A percentile compares a stretch with the other conserved stretches of the same genome.
These are phyloP conservation scores for Hapalemur alaotrensis DNA, from an alignment of 2,797 vertebrate species.

Conservation along the genomic window DNA sequence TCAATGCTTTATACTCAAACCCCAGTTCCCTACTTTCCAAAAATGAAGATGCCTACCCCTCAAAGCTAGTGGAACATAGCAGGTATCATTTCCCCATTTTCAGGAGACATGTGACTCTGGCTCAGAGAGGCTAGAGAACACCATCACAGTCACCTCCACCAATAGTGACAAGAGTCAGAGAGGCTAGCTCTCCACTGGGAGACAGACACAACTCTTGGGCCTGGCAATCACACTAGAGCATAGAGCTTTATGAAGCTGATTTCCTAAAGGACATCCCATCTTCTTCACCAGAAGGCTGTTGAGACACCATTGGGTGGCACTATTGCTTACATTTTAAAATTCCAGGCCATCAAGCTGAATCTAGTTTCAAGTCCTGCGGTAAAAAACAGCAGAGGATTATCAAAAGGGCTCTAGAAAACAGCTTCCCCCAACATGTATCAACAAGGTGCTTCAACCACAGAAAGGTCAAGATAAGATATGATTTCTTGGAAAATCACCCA, in stretches of 20 bases:
- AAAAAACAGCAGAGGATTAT: constrained; percentile 14
- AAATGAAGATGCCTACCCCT: neutral
- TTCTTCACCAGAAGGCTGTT: neutral
- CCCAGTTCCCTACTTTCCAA: neutral
- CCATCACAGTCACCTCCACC: neutral
- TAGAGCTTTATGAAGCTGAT: neutral
- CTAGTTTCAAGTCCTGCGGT: neutral
- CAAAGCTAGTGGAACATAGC: neutral
- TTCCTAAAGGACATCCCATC: neutral
- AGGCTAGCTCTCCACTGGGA: neutral
- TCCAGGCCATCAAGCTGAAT: neutral
- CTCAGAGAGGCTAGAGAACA: neutral
- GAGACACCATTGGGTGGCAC: constrained; percentile 26
- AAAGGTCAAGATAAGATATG: neutral
- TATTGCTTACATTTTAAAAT: constrained; percentile 56
- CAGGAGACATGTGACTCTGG: neutral
- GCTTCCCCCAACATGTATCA: neutral
- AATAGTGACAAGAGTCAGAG: neutral
- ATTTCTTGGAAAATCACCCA: constrained; percentile 43
- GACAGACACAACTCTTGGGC: neutral
- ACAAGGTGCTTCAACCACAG: neutral
- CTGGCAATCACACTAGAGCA: neutral
- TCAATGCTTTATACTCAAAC: neutral
- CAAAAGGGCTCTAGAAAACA: neutral
- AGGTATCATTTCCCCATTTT: neutral